These are phyloP conservation scores for Podabrus alpinus DNA, from an alignment of 2,888 invertebrate species.

Conservation along the genomic window DNA sequence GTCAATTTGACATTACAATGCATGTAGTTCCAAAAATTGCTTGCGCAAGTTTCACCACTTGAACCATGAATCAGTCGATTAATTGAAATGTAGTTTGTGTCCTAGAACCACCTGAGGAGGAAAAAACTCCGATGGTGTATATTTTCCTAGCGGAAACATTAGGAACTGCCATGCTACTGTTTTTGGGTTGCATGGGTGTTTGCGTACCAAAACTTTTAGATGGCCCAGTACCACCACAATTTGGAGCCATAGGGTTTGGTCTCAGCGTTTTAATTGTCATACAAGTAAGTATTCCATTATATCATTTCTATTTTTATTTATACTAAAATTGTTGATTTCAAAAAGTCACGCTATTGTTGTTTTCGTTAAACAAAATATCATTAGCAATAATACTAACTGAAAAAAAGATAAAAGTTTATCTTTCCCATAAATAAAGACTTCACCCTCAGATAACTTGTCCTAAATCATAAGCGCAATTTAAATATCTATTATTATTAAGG, in stretches of 20 bases:
- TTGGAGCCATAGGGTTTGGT: constrained; percentile 66
- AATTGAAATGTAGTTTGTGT: background rate
- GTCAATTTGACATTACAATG: no score
- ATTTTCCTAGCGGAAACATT: constrained; percentile 63
- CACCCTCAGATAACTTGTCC: background rate
- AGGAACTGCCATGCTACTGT: constrained; percentile 68
- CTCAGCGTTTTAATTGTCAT: constrained; percentile 70
- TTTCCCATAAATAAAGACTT: background rate
- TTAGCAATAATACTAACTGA: background rate
- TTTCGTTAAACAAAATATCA: background rate
- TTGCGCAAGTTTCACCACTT: no score
- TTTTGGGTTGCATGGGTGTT: constrained; percentile 77
- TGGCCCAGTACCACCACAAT: constrained; percentile 54
- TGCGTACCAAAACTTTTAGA: constrained; percentile 58
- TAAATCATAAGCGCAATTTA: no score
- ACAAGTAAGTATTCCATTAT: constrained; percentile 57
- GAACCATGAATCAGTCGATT: background rate
- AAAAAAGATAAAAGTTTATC: background rate
- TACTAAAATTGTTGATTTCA: background rate
- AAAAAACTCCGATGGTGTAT: background rate
- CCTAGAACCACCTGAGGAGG: background rate
- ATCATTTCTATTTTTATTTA: background rate
- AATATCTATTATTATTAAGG: no score
- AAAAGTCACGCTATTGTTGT: background rate
- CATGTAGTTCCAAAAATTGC: no score